Percentiles rank a stretch among this genome's conserved stretches.
phyloP scores from a whole-genome alignment of 2,113 vertebrate species.

The Pampusana beccarii region DNA sequence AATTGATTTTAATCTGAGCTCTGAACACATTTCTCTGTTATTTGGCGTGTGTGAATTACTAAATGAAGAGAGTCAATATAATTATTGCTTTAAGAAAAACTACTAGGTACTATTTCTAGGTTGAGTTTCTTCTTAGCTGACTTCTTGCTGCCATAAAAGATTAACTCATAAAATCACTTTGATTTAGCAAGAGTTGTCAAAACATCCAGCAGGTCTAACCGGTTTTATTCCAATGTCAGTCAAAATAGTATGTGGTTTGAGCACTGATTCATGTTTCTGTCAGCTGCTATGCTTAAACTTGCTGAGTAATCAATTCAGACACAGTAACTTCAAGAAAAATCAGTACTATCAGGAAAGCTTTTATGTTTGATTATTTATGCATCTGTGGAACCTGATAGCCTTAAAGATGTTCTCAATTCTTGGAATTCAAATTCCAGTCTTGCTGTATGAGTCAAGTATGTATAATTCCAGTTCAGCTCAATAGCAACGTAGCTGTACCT shows the following conservation, averaged over 20 bases:
- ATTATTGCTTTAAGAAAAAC: neutral
- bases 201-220: slow-evolving; percentile 54
- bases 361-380: neutral
- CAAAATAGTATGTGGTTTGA: slow-evolving; percentile 48
- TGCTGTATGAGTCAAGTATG: neutral
- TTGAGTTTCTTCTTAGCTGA: neutral
- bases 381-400: neutral
- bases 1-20: neutral
- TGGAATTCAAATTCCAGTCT: neutral
- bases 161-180: slow-evolving; percentile 51
- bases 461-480: neutral
- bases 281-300: slow-evolving; percentile 29
- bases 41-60: slow-evolving; percentile 24
- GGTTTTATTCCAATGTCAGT: slow-evolving; percentile 49
- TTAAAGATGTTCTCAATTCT: neutral
- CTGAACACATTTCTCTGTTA: neutral
- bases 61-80: neutral
- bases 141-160: slow-evolving; percentile 33
- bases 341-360: neutral
- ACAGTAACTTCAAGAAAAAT: neutral
- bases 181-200: slow-evolving; percentile 61
- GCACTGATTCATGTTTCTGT: slow-evolving; percentile 56
- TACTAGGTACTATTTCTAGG: neutral
- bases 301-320: slow-evolving; percentile 37
- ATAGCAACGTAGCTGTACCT: neutral